Conservation (phyloP, 2,797 vertebrate genomes). For the Poeciliopsis infans region DNA sequence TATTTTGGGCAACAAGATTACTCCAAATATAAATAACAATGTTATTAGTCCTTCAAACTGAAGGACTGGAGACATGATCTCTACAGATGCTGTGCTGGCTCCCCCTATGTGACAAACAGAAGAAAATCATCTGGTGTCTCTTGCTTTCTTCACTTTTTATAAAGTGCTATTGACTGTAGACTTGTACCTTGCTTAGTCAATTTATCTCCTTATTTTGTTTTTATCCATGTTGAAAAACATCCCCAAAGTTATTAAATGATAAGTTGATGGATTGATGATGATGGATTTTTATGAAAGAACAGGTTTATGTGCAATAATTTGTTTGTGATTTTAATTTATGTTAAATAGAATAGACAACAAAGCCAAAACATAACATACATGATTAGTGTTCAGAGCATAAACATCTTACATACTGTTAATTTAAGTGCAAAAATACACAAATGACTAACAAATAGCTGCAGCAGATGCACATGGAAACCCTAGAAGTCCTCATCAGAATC, state of each 20-base stretch:
- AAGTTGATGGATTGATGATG: neutral
- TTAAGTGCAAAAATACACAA: neutral
- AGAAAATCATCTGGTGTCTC: slow-evolving; percentile 6
- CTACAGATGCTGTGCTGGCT: neutral
- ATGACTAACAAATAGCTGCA: neutral
- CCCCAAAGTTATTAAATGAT: neutral
- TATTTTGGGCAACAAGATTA: too few species aligned
- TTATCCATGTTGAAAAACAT: neutral
- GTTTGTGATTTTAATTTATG: neutral
- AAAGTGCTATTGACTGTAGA: neutral
- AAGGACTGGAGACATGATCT: neutral
- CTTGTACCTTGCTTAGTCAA: neutral
- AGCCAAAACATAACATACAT: neutral
- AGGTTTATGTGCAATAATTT: neutral
- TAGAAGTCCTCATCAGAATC: neutral
- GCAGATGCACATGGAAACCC: neutral
- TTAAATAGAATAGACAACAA: neutral
- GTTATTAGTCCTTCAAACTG: too few species aligned
- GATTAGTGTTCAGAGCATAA: neutral
- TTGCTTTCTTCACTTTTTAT: neutral
- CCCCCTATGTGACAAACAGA: slow-evolving; percentile 8
- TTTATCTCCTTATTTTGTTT: neutral
- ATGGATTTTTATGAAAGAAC: neutral
- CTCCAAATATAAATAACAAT: too few species aligned
- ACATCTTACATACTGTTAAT: neutral